Conservation (phyloP, 2,113 vertebrate genomes). For the Hassar affinis region DNA sequence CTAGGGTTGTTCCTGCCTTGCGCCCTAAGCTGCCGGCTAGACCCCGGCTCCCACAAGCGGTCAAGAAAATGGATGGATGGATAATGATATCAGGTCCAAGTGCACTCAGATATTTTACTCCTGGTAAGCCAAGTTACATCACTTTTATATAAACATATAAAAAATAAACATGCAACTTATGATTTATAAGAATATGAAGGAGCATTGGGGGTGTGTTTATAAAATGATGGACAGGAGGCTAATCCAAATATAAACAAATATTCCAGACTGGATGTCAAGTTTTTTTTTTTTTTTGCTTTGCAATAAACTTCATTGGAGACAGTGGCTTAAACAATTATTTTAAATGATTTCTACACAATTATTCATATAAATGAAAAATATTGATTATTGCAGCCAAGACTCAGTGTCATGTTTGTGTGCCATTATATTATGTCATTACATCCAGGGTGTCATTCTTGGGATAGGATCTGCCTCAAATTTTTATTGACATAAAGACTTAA, state of each 20-base stretch:
- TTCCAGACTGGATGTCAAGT: neutral
- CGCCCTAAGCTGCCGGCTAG: no score
- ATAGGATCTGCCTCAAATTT: neutral
- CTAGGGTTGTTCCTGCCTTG: no score
- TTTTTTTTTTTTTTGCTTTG: neutral
- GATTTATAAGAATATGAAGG: neutral
- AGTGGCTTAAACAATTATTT: neutral
- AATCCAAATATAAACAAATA: neutral
- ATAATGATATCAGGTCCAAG: neutral
- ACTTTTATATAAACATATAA: no score
- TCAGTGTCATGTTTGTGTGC: neutral
- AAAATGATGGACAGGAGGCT: neutral
- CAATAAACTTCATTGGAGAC: no score
- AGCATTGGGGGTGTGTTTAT: neutral
- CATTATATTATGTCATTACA: neutral
- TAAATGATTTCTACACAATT: neutral
- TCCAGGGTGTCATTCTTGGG: neutral
- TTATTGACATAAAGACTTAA: neutral
- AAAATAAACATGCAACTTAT: neutral
- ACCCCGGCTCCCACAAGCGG: no score
- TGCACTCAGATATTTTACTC: neutral
- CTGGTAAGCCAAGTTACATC: neutral
- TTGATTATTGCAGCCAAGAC: no score
- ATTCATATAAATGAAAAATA: neutral
- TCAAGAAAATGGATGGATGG: no score